Percentiles rank a stretch among this genome's conserved stretches.
phyloP scores from a whole-genome alignment of 2,113 vertebrate genomes.

The Eleginops maclovinus region DNA sequence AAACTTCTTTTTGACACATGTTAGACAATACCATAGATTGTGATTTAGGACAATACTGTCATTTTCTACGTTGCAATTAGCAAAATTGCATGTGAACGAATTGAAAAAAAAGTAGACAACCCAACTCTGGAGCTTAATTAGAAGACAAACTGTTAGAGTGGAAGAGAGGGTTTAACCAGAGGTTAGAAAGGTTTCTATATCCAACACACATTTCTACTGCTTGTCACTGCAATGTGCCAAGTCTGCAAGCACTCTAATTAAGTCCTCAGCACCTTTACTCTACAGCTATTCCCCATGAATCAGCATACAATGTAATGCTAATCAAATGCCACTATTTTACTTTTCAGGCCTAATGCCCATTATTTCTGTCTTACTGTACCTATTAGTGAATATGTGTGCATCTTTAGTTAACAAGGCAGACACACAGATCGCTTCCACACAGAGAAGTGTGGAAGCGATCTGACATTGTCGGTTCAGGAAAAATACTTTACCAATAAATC shows the following conservation, averaged over 20 bases:
- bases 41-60: conserved; percentile 43
- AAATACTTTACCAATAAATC: conserved; percentile 23
- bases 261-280: conserved; percentile 60
- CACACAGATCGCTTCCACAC: too few species aligned
- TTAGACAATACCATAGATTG: conserved; percentile 33
- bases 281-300: conserved; percentile 72
- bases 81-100: conserved; percentile 52
- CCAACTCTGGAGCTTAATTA: conserved; percentile 79
- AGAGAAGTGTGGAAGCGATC: conserved; percentile 28
- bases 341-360: conserved; percentile 61
- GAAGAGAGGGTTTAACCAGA: conserved; percentile 76
- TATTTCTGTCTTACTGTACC: conserved; percentile 57
- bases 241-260: conserved; percentile 82
- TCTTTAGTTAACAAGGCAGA: conserved; percentile 51
- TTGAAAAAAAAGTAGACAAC: conserved; percentile 62
- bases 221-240: conserved; percentile 80
- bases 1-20: conserved; percentile 10
- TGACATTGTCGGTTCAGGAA: conserved; percentile 19
- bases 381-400: conserved; percentile 37
- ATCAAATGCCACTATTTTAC: conserved; percentile 70
- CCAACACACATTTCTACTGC: conserved; percentile 75
- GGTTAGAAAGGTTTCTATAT: conserved; percentile 79
- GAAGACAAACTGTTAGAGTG: conserved; percentile 70
- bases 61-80: conserved; percentile 68
- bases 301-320: conserved; percentile 75